phyloP scores from a whole-genome alignment of 2,888 invertebrate species.

The Cancer borealis region DNA sequence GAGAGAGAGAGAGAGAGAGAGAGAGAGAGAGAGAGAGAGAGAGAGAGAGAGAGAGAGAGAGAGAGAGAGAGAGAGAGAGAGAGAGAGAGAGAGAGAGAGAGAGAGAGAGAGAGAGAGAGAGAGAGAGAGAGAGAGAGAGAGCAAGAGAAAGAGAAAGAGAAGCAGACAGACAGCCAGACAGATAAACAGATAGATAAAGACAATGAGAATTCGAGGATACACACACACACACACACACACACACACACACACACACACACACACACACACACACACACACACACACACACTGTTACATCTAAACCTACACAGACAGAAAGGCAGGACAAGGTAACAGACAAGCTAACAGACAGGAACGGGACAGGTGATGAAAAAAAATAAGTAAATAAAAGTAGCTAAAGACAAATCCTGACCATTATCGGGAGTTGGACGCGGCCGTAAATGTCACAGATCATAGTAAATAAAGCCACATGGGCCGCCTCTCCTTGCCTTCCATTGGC shows the following conservation, averaged over 20 bases:
- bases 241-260: neutral
- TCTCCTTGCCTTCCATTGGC: neutral
- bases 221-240: constrained; percentile 18
- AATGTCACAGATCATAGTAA: constrained; percentile 25
- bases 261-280: constrained; percentile 54
- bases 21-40: constrained; percentile 50
- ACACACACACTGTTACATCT: constrained; percentile 38
- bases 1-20: constrained; percentile 59
- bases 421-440: neutral
- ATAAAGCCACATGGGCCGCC: neutral
- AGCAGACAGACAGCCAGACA: neutral
- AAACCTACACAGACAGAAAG: neutral
- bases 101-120: neutral
- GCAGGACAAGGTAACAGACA: no score
- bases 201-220: neutral
- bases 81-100: neutral
- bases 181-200: neutral
- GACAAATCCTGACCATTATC: neutral
- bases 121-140: neutral
- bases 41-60: neutral
- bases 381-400: neutral
- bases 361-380: neutral
- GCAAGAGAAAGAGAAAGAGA: neutral
- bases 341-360: neutral
- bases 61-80: neutral